phyloP scores from a whole-genome alignment of 2,113 vertebrate species.

The Geococcyx californianus region DNA sequence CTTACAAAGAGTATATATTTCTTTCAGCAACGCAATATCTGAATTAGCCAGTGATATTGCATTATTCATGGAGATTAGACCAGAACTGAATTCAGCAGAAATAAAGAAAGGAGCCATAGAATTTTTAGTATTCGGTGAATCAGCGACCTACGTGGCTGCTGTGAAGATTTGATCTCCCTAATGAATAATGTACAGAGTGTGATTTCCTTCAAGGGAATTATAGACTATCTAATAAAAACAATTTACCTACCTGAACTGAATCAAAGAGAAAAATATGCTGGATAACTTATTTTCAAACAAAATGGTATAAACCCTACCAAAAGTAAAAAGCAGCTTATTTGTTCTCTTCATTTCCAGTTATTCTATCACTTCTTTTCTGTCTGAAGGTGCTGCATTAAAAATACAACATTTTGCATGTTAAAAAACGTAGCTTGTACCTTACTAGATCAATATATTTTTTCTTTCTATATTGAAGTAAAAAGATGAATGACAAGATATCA shows the following conservation, averaged over 20 bases:
- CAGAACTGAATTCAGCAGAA: slow-evolving; percentile 14
- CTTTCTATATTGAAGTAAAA: background rate
- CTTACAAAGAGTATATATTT: background rate
- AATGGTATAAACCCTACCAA: background rate
- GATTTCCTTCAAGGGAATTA: slow-evolving; percentile 28
- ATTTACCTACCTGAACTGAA: slow-evolving; percentile 13
- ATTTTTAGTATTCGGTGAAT: slow-evolving; percentile 44
- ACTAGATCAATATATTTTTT: background rate
- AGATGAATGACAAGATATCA: background rate
- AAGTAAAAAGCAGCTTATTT: background rate
- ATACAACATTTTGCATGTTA: background rate
- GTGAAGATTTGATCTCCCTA: background rate
- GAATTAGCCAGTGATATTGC: slow-evolving; percentile 14
- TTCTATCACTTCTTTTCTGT: background rate
- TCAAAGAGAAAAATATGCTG: background rate
- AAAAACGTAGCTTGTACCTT: background rate
- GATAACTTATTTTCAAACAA: background rate
- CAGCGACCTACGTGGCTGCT: background rate
- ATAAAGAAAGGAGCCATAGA: background rate
- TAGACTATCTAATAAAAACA: background rate
- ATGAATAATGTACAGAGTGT: slow-evolving; percentile 27
- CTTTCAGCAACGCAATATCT: background rate
- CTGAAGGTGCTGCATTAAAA: background rate
- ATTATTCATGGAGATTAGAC: slow-evolving; percentile 32
- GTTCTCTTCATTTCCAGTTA: background rate